Conservation (phyloP, 2,797 vertebrate genomes). For the Poeciliopsis infans region DNA sequence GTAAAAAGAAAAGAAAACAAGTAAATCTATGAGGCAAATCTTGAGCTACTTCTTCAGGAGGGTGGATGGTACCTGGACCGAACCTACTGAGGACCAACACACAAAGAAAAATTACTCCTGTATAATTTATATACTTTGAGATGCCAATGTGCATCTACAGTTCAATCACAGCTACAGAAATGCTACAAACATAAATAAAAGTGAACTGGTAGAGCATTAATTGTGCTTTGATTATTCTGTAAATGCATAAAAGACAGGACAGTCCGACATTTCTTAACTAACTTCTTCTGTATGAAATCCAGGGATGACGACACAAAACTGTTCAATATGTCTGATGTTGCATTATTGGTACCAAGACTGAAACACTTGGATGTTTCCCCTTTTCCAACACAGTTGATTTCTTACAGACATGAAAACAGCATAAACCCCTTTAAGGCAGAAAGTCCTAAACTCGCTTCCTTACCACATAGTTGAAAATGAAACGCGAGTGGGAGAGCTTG, state of each 20-base stretch:
- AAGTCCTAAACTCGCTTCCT: conserved; percentile 44
- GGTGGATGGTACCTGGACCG: background rate
- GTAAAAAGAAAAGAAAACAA: background rate
- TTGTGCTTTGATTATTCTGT: background rate
- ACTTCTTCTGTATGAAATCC: background rate
- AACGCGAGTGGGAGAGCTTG: conserved; percentile 97
- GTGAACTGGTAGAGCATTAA: background rate
- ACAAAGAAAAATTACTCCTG: background rate
- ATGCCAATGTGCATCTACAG: background rate
- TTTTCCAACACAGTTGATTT: background rate
- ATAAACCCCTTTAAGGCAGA: background rate
- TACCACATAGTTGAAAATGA: conserved; percentile 99
- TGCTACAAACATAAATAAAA: background rate
- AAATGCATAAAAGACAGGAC: background rate
- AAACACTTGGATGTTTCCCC: background rate
- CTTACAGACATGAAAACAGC: background rate
- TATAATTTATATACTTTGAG: background rate
- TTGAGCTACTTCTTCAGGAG: background rate
- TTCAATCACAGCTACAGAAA: background rate
- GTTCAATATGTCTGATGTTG: background rate
- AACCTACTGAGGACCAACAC: background rate
- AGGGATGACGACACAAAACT: background rate
- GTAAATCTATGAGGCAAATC: background rate
- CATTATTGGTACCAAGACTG: background rate
- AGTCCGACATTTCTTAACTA: background rate